Evolutionary conservation across 1,140 invertebrate species (phyloP), one percentile per base, ranked within the genome.

Genomic region (Caerostris extrusa): DNA sequence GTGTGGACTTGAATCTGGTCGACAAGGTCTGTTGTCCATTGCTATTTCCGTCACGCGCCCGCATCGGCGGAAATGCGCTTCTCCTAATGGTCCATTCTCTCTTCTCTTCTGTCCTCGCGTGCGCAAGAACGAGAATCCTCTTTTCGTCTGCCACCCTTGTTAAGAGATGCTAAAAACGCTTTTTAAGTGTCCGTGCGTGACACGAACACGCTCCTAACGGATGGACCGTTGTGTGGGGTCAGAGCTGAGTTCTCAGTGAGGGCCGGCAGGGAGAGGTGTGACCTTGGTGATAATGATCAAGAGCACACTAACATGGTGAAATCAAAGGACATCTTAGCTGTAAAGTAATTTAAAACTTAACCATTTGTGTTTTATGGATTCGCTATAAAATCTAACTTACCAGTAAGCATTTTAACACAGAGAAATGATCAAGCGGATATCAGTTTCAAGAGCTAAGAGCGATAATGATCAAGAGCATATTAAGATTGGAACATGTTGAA

Each of bases 1-100:
- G 97, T 17, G 96, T 97, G 19, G 96, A 97, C 90, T 94, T 97
- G 3, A 97, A 98, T 95, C 90, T 96, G 17, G 95, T 96, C 34
- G 97, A 97, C 94, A 96, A 96, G 95, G 96, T 96, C 19, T 50
- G 92, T 93, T 10, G 34, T 50, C 8, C 19, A 55, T 69, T 55
- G 34, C 5, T 50, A 81, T 81, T n/a, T 57, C 4, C 2, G 64
- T 90, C 89, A 90, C 89, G 89, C 60, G 89, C n/a, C 50, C 17
- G 14, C 71, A 19, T 53, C 71, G 53, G 10, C 71, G 71, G 71
- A 77, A 77, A 12, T 77, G 71, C 71, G 61, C 17, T 34, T 53
- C 10, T 12, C 71, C 12, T 53, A 77, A 77, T 77, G 71, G 19
- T 2, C 71, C 71, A 77, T 77, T 77, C 71, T 77, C 61, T 64